Evolutionary conservation across 2,888 invertebrate species (phyloP), one percentile per base, ranked within the genome.

Genomic region (Keiferia lycopersicella): DNA sequence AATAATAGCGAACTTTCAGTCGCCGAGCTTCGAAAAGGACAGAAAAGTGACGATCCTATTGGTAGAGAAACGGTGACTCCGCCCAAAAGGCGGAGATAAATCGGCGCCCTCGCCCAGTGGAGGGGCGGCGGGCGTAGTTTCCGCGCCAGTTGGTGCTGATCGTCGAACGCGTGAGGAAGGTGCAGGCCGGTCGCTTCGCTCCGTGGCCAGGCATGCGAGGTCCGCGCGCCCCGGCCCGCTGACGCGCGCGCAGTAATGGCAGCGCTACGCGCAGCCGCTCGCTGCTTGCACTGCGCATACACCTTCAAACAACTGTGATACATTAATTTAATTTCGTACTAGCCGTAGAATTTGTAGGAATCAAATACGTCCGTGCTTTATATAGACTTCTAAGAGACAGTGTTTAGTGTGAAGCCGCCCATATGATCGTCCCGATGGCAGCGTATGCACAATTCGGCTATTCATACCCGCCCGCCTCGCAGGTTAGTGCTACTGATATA

Each of bases 381-480:
- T 73, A 81, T 80, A 86, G 86, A 90, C 90, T 89, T 90, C 78
- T 84, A 61, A 88, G 84, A 89, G 89, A 89, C 89, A 91, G 90
- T 90, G 87, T 82, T 84, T 80, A 83, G 84, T 85, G 91, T 88
- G 88, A 89, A 91, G 83, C 91, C 91, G 90, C 86, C 90, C 91
- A 84, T 89, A 91, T 91, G 91, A 91, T 91, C 91, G 88, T 91
- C 88, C 91, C 91, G 78, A 92, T 92, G 92, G 92, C 97, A 88
- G 96, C 97, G 80, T 97, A 97, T 92, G 95, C 97, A 85, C 97
- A 97, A 93, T 97, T 97, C 92, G 97, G 97, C 93, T 97, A 97
- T 91, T 94, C 96, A 81, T 97, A 97, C 93, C 96, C 96, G 94
- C 94, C 97, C 94, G 96, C 96, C 84, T 95, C 97, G 80, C 97